A percentile compares a stretch with the other conserved stretches of the same genome.
phyloP scores from a whole-genome alignment of 2,888 invertebrate species.

The Temnothorax rugatulus region DNA sequence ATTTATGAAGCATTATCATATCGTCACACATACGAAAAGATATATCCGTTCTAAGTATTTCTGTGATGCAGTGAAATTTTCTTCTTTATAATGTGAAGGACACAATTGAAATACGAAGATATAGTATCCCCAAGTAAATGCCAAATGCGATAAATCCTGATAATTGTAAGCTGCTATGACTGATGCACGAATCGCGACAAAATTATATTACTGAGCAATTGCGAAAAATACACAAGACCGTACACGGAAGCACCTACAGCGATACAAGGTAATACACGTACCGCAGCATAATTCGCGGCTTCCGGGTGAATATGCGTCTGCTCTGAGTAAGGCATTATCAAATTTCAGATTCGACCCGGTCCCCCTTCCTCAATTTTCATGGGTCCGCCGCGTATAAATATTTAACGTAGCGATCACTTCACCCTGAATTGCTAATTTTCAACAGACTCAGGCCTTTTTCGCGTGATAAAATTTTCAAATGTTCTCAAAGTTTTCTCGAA shows the following conservation, averaged over 20 bases:
- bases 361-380: conserved; percentile 4
- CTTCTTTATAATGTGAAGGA: too few species aligned
- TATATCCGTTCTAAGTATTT: neutral
- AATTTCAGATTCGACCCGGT: conserved; percentile 84
- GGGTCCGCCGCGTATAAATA: conserved; percentile 79
- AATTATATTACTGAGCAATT: neutral
- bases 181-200: neutral
- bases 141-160: neutral
- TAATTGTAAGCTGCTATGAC: neutral
- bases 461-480: neutral
- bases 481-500: conserved; percentile 9
- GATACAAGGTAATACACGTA: conserved; percentile 75
- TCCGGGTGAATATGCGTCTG: conserved; percentile 82
- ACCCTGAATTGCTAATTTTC: conserved; percentile 72
- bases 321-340: conserved; percentile 85
- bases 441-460: neutral
- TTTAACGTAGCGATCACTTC: conserved; percentile 80
- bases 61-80: too few species aligned
- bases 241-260: conserved; percentile 76
- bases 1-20: neutral
- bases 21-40: neutral
- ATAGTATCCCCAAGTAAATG: too few species aligned
- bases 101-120: too few species aligned
- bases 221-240: conserved; percentile 73
- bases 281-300: conserved; percentile 82